Evolutionary conservation across 2,797 vertebrate species (phyloP), one percentile per base, ranked within the genome.

Genomic region (Somateria mollissima): DNA sequence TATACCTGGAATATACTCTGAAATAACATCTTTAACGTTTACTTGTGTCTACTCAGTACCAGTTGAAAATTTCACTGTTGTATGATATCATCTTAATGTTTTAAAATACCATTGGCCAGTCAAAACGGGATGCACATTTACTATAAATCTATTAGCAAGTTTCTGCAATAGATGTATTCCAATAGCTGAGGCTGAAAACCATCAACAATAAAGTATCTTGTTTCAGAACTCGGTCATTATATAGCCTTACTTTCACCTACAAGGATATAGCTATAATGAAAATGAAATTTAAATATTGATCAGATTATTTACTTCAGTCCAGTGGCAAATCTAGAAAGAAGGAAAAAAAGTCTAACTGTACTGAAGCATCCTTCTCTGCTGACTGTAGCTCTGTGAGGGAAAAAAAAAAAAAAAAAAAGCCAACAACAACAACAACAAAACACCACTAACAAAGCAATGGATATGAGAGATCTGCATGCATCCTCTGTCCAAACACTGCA

Each of bases 231-330:
- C 61, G 75, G 28, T 49, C 8, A 41, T 18, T 20, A 61, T 30
- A 65, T 3, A 49, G 69, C 20, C 6, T 54, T 85, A 13, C 7
- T 77, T 89, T 69, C 61, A 85, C 20, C 11, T 57, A 39, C 11
- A 43, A 22, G 37, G 10, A 49, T 24, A 77, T 0, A 37, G 8
- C 8, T 54, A 28, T n/a, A 77, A 43, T 10, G 6, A 83, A 94
- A 85, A 54, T 0, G 0, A 0, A 39, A 71, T 45, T n/a, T 84
- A 57, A 47, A 25, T 27, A 25, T 3, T 34, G 24, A 54, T 81
- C 70, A 57, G 11, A 60, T 73, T 92, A 58, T 58, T 75, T 89
- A 53, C 36, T 87, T 58, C 18, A 82, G 36, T 39, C 5, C 10
- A 74, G 32, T 25, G 9, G 15, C 3, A 77, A 88, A 77, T 64